Base-by-base conservation (phyloP, 2,113 vertebrate genomes). In the Aegotheles bennettii region DNA sequence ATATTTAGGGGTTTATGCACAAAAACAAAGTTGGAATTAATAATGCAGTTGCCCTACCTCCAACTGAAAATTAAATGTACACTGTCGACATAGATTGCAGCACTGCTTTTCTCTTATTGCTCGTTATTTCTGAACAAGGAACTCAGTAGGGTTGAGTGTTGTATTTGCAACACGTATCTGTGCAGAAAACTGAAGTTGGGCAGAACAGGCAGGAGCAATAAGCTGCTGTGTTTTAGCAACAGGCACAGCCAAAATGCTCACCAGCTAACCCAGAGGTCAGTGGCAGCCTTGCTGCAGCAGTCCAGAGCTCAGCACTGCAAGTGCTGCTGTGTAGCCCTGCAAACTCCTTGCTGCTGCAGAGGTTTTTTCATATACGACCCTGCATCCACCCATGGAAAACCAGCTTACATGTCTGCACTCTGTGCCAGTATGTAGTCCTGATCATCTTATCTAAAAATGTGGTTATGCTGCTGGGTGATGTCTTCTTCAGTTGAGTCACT, bases 31-130 rank as follows among this genome's bases (percentile, higher is more conserved):
- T 64, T 43, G 40, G 89, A 93, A 56, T 64, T 38, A 47, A n/a
- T 28, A 51, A 56, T 0, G 5, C 33, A 33, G 10, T 7, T 75
- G 17, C 29, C 43, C 12, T 76, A 43, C 26, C 48, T 45, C 54
- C 25, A 31, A 16, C 47, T 56, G 48, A 69, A 69, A 51, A 28
- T 10, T 64, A 47, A 50, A 11, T 10, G 43, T 2, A 35, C 8
- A 19, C 20, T 14, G 3, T 38, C 0, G 0, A 18, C 3, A 0
- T 29, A 26, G 6, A 29, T 15, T 48, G 40, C 68, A 73, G 50
- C 35, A 3, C 0, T 1, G 28, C 33, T 76, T 73, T 75, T 80
- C 50, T 90, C 23, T 45, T 47, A 21, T 48, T 57, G 8, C 35
- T 68, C 3, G 0, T 60, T 76, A 36, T 65, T 80, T 92, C 19